Evolutionary conservation across 2,113 vertebrate species (phyloP).

Genomic region (Arizona elegans): DNA sequence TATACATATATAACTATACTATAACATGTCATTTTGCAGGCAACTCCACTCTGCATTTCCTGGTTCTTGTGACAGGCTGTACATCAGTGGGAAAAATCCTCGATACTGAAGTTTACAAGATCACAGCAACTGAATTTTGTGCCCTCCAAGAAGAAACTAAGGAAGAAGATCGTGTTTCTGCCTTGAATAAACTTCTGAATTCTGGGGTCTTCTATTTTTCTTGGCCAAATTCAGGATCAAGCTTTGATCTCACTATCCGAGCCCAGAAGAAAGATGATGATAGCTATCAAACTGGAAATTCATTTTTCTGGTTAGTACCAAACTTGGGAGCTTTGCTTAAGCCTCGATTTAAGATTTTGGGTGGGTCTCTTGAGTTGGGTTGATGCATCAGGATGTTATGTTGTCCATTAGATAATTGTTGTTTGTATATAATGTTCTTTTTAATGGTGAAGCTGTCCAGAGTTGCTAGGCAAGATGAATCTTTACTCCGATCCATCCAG

Average conservation of each 20-base stretch:
- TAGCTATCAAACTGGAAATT: conserved; percentile 64
- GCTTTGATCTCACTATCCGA: conserved; percentile 75
- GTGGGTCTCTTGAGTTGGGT: background rate
- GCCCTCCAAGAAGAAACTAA: conserved; percentile 74
- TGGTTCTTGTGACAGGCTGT: conserved; percentile 80
- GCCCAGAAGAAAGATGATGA: conserved; percentile 74
- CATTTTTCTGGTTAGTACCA: conserved; percentile 77
- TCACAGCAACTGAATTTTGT: conserved; percentile 75
- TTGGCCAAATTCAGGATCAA: conserved; percentile 71
- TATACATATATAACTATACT: conserved; percentile 39
- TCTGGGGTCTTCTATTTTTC: conserved; percentile 79
- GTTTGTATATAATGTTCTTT: background rate
- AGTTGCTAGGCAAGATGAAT: background rate
- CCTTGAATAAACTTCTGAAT: conserved; percentile 74
- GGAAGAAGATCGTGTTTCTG: conserved; percentile 70
- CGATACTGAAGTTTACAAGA: conserved; percentile 77
- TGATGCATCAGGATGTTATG: background rate
- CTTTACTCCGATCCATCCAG: background rate
- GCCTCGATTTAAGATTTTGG: background rate
- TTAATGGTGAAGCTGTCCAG: background rate
- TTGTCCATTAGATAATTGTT: background rate
- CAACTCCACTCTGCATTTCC: conserved; percentile 67
- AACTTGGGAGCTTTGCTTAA: background rate
- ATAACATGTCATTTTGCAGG: conserved; percentile 64
- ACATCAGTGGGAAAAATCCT: conserved; percentile 74